Evolutionary conservation across 2,888 invertebrate genomes (phyloP).

Genomic region (Dorcus hopei): DNA sequence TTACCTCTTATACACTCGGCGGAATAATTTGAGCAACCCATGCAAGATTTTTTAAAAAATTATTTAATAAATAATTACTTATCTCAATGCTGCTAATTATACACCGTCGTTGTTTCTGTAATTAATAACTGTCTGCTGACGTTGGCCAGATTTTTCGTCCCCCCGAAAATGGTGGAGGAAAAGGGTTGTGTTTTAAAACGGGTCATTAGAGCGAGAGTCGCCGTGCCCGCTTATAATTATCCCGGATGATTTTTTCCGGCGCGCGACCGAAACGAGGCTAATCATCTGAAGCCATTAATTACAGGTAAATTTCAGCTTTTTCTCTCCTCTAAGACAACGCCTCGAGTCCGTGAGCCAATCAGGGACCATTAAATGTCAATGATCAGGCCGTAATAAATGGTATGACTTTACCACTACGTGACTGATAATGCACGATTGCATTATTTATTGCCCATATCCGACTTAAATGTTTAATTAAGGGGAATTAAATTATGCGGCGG

Average conservation of each 20-base stretch:
- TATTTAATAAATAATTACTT: too few relatives aligned
- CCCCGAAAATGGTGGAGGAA: too few relatives aligned
- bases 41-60: too few relatives aligned
- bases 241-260: background rate
- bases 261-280: slow-evolving; percentile 6
- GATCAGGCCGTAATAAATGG: slow-evolving; percentile 26
- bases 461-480: slow-evolving; percentile 22
- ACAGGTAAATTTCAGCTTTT: slow-evolving; percentile 10
- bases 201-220: too few relatives aligned
- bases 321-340: slow-evolving; percentile 18
- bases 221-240: too few relatives aligned
- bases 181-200: too few relatives aligned
- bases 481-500: background rate
- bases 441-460: slow-evolving; percentile 28
- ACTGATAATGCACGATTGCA: slow-evolving; percentile 28
- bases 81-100: too few relatives aligned
- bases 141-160: too few relatives aligned
- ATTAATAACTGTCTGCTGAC: too few relatives aligned
- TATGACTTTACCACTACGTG: slow-evolving; percentile 25
- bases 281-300: slow-evolving; percentile 8
- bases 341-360: slow-evolving; percentile 19
- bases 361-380: slow-evolving; percentile 27
- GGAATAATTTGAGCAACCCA: too few relatives aligned
- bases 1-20: too few relatives aligned
- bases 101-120: too few relatives aligned